Percentiles rank a stretch among this genome's conserved stretches.
Conservation (phyloP, 2,113 vertebrate species). For the Cyprinodon brontotheroides region DNA sequence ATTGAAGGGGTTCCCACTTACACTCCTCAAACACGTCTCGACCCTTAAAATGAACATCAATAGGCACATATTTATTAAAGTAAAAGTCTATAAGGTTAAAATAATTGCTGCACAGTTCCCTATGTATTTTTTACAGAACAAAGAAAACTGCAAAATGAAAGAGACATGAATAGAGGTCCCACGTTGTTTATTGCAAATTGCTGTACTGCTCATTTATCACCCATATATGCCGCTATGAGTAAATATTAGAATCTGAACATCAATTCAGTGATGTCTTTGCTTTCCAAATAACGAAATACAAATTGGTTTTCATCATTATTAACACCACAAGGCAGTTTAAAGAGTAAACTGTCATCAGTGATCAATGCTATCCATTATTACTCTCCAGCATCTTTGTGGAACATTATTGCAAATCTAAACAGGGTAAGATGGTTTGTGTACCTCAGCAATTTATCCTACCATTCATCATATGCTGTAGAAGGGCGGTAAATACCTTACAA, state of each 20-base stretch:
- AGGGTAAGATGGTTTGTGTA: conserved; percentile 48
- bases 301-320: conserved; percentile 49
- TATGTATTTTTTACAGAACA: conserved; percentile 28
- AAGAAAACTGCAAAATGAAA: conserved; percentile 39
- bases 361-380: conserved; percentile 59
- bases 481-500: conserved; percentile 16
- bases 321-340: conserved; percentile 37
- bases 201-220: conserved; percentile 21
- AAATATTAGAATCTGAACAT: conserved; percentile 30
- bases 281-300: conserved; percentile 36
- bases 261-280: conserved; percentile 13
- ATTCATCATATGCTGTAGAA: conserved; percentile 24
- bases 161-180: not conserved
- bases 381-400: conserved; percentile 33
- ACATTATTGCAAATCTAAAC: conserved; percentile 39
- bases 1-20: not conserved
- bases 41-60: not conserved
- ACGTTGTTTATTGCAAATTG: conserved; percentile 5
- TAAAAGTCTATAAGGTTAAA: not conserved
- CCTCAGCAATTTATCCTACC: conserved; percentile 17
- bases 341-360: conserved; percentile 56
- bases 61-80: not conserved
- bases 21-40: conserved; percentile 15
- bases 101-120: not conserved
- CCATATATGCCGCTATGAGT: conserved; percentile 2